Evolutionary conservation across 1,140 invertebrate genomes (phyloP).

Genomic region (Luehdorfia chinensis): DNA sequence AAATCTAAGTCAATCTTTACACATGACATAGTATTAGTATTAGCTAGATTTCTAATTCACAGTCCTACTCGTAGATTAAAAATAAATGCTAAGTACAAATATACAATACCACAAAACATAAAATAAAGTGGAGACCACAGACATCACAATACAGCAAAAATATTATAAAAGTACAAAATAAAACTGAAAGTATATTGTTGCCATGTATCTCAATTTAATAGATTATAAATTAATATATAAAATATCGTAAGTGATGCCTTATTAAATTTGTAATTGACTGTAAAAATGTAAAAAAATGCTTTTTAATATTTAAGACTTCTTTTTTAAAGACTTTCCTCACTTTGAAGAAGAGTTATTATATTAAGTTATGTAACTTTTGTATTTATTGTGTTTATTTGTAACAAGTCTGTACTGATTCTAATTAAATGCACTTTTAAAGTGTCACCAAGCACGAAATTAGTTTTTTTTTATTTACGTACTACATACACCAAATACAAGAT

Average conservation of each 20-base stretch:
- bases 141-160: no score
- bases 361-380: slow-evolving; percentile 38
- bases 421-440: slow-evolving; percentile 67
- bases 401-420: slow-evolving; percentile 54
- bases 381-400: slow-evolving; percentile 47
- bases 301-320: slow-evolving; percentile 4
- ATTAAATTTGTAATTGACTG: slow-evolving; percentile 4
- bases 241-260: slow-evolving; percentile 18
- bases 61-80: slow-evolving; percentile 10
- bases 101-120: no score
- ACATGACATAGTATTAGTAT: slow-evolving; percentile 15
- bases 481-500: no score
- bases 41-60: slow-evolving; percentile 4
- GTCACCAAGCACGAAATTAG: slow-evolving; percentile 36
- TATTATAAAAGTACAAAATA: slow-evolving; percentile 47
- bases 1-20: slow-evolving; percentile 20
- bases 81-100: slow-evolving; percentile 18
- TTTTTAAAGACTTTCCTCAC: no score
- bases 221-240: slow-evolving; percentile 31
- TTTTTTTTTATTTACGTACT: slow-evolving; percentile 18
- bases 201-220: slow-evolving; percentile 45
- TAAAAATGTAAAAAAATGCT: slow-evolving; percentile 16
- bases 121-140: no score
- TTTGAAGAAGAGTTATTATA: slow-evolving; percentile 21
- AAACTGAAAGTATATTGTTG: slow-evolving; percentile 35